phyloP scores from a whole-genome alignment of 2,888 invertebrate genomes.

The Nyleta sp. region DNA sequence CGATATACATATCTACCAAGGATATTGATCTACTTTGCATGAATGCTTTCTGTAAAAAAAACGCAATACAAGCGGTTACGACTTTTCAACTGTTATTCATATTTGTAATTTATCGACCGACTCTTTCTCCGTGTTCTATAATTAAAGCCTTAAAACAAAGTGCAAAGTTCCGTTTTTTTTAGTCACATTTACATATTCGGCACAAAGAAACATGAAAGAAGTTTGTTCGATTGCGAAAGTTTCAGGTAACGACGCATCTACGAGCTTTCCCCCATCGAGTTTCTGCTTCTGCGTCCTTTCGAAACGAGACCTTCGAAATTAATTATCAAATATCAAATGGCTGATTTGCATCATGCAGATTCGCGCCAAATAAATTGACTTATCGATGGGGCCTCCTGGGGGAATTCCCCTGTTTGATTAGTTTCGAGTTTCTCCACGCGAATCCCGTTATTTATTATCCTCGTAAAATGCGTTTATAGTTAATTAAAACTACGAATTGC shows the following conservation, averaged over 20 bases:
- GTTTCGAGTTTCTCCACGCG: not conserved
- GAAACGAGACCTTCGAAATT: too few species aligned
- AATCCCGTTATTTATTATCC: too few species aligned
- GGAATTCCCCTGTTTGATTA: too few species aligned
- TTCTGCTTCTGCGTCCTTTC: too few species aligned
- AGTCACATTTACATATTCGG: constrained; percentile 1
- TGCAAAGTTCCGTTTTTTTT: not conserved
- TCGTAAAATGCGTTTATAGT: too few species aligned
- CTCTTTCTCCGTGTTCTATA: constrained; percentile 1
- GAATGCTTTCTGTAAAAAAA: constrained; percentile 86
- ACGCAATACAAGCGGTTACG: constrained; percentile 28
- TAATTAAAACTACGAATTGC: too few species aligned
- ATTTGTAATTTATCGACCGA: constrained; percentile 21
- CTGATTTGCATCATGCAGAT: constrained; percentile 15
- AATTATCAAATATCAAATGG: too few species aligned
- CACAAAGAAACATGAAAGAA: not conserved
- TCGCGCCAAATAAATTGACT: constrained; percentile 32
- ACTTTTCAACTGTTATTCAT: constrained; percentile 28
- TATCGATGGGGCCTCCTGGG: constrained; percentile 25
- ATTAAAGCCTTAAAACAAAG: constrained; percentile 21
- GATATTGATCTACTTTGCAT: constrained; percentile 95
- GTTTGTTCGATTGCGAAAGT: not conserved
- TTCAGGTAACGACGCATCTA: not conserved
- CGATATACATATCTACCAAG: constrained; percentile 97
- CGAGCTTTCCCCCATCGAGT: too few species aligned